Evolutionary conservation across 2,113 vertebrate genomes (phyloP).

Genomic region (Phaethon lepturus): DNA sequence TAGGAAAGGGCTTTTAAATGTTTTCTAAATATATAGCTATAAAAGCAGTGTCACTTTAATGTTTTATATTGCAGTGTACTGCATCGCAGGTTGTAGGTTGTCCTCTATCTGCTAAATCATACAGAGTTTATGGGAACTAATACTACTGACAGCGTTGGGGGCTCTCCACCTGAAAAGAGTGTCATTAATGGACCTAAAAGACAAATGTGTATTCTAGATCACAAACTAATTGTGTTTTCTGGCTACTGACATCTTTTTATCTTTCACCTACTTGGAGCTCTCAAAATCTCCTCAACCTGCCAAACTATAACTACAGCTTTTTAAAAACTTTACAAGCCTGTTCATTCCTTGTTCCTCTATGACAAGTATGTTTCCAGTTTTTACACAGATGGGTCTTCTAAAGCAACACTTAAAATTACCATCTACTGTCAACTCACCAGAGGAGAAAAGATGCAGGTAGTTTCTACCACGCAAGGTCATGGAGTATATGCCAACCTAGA

Average conservation of each 20-base stretch:
- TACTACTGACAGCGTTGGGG: background rate
- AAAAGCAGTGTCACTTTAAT: background rate
- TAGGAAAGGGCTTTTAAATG: background rate
- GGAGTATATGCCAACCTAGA: background rate
- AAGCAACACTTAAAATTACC: background rate
- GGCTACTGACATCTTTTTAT: background rate
- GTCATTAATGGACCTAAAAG: background rate
- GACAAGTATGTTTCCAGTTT: background rate
- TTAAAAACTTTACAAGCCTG: background rate
- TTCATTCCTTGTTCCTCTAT: background rate
- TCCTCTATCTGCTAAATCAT: background rate
- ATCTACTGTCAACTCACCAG: background rate
- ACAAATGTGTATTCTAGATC: background rate
- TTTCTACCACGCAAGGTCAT: background rate
- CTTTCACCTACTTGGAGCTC: background rate
- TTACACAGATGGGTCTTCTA: background rate
- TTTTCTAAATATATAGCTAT: background rate
- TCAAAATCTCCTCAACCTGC: background rate
- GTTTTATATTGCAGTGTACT: background rate
- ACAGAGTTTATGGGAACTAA: background rate
- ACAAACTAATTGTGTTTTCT: background rate
- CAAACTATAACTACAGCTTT: background rate
- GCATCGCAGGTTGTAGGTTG: background rate
- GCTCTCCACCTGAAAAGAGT: background rate
- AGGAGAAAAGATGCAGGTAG: background rate